Evolutionary conservation across 2,888 invertebrate species (phyloP).

Genomic region (Tyria jacobaeae): DNA sequence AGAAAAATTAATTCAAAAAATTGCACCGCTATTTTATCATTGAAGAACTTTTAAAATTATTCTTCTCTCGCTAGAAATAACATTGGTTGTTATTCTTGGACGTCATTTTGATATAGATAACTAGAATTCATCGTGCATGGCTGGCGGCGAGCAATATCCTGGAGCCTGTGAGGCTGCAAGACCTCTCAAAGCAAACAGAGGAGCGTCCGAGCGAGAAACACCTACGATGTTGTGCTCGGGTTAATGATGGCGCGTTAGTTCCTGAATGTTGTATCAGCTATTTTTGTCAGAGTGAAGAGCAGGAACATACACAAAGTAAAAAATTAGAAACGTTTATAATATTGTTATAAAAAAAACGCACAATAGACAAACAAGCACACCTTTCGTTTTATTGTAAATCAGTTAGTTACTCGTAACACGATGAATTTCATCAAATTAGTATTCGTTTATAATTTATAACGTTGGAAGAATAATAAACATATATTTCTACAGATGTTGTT

Average conservation of each 20-base stretch:
- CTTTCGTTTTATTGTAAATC: neutral
- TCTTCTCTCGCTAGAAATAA: slow-evolving; percentile 25
- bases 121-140: slow-evolving; percentile 35
- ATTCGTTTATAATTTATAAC: no score
- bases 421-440: no score
- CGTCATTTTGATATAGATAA: slow-evolving; percentile 30
- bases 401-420: no score
- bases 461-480: no score
- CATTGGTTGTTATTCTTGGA: slow-evolving; percentile 29
- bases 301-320: neutral
- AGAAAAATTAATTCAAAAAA: neutral
- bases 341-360: neutral
- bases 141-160: slow-evolving; percentile 70
- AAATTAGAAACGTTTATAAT: neutral
- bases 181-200: slow-evolving; percentile 58
- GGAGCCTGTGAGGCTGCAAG: slow-evolving; percentile 33
- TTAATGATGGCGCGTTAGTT: slow-evolving; percentile 22
- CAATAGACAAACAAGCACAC: neutral
- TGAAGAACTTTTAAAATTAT: slow-evolving; percentile 3
- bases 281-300: no score
- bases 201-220: slow-evolving; percentile 61
- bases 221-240: slow-evolving; percentile 24
- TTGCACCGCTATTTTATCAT: neutral
- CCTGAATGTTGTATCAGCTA: slow-evolving; percentile 5
- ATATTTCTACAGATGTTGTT: neutral